These are phyloP conservation scores for Lanius ludovicianus DNA, from an alignment of 2,113 vertebrate genomes.

Conservation along the genomic window DNA sequence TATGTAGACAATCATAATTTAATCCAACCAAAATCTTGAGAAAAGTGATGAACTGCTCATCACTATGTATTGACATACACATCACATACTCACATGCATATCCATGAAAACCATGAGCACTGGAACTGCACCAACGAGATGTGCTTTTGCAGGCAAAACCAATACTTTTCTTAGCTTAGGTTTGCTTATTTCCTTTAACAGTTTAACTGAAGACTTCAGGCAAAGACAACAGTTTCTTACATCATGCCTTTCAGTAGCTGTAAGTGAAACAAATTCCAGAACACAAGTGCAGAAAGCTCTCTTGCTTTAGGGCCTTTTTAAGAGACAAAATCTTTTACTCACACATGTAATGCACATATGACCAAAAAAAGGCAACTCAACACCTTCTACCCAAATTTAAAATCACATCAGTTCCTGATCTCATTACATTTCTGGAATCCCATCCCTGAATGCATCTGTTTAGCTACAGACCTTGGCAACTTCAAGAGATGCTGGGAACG, in stretches of 20 bases:
- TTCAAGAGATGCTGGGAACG: background rate
- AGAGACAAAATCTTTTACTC: background rate
- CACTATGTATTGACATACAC: background rate
- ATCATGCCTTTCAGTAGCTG: background rate
- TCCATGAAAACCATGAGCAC: background rate
- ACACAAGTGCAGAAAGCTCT: background rate
- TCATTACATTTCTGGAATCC: background rate
- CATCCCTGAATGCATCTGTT: accelerated
- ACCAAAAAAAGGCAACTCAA: background rate
- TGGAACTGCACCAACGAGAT: background rate
- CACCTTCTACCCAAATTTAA: background rate
- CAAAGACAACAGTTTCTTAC: background rate
- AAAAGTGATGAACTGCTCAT: background rate
- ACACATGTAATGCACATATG: accelerated
- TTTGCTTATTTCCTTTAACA: background rate
- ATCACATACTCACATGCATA: background rate
- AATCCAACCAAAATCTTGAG: background rate
- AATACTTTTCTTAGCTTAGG: background rate
- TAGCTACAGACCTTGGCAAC: background rate
- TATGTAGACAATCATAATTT: background rate
- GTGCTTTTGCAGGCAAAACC: background rate
- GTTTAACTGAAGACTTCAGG: background rate
- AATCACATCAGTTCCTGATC: background rate
- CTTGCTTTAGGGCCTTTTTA: background rate
- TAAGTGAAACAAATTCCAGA: background rate